Percentiles rank a stretch among this genome's conserved stretches.
These are phyloP conservation scores for Phrynocephalus guinanensis DNA, from an alignment of 2,797 vertebrate genomes.

Conservation along the genomic window DNA sequence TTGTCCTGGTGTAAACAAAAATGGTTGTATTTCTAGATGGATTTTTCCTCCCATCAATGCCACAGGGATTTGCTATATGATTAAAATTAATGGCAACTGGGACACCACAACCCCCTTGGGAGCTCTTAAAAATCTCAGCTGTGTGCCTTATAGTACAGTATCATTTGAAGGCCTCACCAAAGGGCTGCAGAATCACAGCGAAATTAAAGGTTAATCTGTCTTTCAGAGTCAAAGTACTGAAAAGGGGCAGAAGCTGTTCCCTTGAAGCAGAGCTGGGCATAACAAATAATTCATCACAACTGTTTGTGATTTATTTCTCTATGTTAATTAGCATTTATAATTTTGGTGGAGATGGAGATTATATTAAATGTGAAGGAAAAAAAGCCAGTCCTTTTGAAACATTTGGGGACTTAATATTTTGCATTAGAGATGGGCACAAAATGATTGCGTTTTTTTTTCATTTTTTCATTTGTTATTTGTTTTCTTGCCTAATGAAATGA, in stretches of 20 bases:
- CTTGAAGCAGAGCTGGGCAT: background rate
- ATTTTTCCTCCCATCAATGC: constrained; percentile 20
- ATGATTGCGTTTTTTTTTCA: too few species aligned
- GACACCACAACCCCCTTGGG: background rate
- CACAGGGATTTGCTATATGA: constrained; percentile 18
- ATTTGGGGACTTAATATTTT: background rate
- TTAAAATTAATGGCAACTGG: constrained; percentile 16
- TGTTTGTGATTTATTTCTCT: background rate
- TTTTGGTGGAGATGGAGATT: background rate
- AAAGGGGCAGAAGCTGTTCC: background rate
- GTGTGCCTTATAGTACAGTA: background rate
- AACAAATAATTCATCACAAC: constrained; percentile 13
- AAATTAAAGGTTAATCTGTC: constrained; percentile 25
- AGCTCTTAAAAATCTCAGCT: background rate
- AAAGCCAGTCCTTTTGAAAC: background rate
- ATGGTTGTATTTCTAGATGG: background rate
- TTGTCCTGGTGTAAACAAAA: background rate
- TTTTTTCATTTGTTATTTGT: background rate
- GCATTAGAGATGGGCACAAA: too few species aligned
- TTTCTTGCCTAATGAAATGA: too few species aligned
- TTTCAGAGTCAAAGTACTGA: constrained; percentile 28
- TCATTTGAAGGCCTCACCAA: background rate
- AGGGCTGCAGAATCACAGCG: background rate
- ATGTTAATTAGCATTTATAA: background rate
- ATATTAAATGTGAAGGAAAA: background rate